phyloP scores from a whole-genome alignment of 2,113 vertebrate species.

The Plecotus auritus region DNA sequence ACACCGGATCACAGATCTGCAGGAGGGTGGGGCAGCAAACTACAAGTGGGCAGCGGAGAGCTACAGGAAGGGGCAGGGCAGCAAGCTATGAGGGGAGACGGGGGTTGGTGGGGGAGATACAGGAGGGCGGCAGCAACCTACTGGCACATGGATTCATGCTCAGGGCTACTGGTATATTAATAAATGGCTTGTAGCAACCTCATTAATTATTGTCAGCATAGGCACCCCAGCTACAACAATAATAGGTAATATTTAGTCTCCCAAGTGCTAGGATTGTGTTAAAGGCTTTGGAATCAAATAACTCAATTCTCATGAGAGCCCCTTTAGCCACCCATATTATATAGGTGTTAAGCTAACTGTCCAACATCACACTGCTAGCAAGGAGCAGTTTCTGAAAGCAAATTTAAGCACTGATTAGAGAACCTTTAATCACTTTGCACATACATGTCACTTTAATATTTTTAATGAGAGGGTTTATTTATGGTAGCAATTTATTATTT shows the following conservation, averaged over 20 bases:
- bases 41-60: too few species aligned
- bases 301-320: not conserved
- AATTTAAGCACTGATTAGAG: not conserved
- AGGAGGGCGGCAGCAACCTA: too few species aligned
- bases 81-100: too few species aligned
- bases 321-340: not conserved
- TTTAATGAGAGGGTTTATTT: not conserved
- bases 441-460: not conserved
- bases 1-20: too few species aligned
- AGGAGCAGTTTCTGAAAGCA: not conserved
- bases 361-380: not conserved
- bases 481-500: not conserved
- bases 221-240: not conserved
- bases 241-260: not conserved
- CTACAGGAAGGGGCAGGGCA: too few species aligned
- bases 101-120: too few species aligned
- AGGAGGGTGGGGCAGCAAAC: too few species aligned
- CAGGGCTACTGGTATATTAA: not conserved
- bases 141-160: too few species aligned
- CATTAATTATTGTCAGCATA: not conserved
- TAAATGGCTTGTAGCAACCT: not conserved
- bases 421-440: not conserved
- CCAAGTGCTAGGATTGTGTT: not conserved
- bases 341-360: not conserved
- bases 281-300: not conserved